Conservation (phyloP, 2,888 invertebrate species). For the Lycocerus yunnanus region DNA sequence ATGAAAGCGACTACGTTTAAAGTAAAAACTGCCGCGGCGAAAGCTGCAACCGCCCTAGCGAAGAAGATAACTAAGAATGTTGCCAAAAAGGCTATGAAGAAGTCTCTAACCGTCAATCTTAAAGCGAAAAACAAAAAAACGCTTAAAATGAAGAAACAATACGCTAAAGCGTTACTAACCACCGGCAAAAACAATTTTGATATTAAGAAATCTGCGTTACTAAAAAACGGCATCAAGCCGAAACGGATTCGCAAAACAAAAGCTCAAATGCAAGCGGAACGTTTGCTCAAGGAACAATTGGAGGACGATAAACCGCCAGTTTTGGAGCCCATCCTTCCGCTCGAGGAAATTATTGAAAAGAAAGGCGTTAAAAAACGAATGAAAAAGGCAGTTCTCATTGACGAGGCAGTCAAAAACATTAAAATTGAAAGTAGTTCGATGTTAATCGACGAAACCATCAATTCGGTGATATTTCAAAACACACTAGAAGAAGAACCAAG, state of each 20-base stretch:
- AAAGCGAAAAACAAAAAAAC: constrained; percentile 44
- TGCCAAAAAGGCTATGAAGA: constrained; percentile 23
- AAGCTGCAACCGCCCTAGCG: constrained; percentile 12
- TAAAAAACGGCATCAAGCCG: constrained; percentile 49
- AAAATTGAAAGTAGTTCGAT: constrained; percentile 21
- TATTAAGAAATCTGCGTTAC: constrained; percentile 44
- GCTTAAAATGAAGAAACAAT: constrained; percentile 42
- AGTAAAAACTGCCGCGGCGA: constrained; percentile 21
- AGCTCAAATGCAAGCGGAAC: constrained; percentile 33
- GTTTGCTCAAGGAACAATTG: constrained; percentile 12
- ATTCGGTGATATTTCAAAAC: constrained; percentile 5
- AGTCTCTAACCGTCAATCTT: constrained; percentile 38
- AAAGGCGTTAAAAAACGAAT: constrained; percentile 27
- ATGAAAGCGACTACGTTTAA: constrained; percentile 19
- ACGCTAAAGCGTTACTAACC: constrained; percentile 45
- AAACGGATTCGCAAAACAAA: constrained; percentile 40
- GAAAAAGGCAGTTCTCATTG: not conserved
- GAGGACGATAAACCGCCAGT: constrained; percentile 43
- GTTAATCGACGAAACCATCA: not conserved
- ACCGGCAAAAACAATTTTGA: constrained; percentile 44
- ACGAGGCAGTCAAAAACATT: constrained; percentile 28
- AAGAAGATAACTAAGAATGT: constrained; percentile 31
- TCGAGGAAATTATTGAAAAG: constrained; percentile 39
- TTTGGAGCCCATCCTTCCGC: constrained; percentile 48
- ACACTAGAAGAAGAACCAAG: constrained; percentile 22